These are phyloP conservation scores for Ophion ventricosus DNA, from an alignment of 2,888 invertebrate genomes.

Conservation along the genomic window DNA sequence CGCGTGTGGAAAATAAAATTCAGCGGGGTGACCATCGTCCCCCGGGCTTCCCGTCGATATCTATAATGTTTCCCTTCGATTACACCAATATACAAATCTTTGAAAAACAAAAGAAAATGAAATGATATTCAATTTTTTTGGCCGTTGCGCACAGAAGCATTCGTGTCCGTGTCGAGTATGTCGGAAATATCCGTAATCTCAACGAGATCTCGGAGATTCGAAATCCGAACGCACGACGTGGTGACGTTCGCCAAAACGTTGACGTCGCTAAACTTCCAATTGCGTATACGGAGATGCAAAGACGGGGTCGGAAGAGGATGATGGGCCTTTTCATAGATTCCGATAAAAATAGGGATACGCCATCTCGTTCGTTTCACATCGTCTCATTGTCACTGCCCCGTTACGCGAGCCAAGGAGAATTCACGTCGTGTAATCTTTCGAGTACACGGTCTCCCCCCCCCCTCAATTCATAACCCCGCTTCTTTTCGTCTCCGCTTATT, in stretches of 20 bases:
- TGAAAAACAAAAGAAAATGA: no score
- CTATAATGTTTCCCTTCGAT: no score
- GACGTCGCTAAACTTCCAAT: no score
- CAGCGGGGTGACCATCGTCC: no score
- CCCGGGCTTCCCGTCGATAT: no score
- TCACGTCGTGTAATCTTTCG: conserved; percentile 38
- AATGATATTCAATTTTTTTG: not conserved
- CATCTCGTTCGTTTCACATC: not conserved
- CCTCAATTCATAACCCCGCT: no score
- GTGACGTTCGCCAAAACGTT: no score
- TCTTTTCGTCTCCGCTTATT: not conserved
- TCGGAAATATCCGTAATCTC: conserved; percentile 39
- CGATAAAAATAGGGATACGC: conserved; percentile 29
- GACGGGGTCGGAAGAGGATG: conserved; percentile 1
- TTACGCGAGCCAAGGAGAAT: conserved; percentile 44
- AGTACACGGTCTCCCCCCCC: conserved; percentile 37
- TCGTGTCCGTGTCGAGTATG: conserved; percentile 1
- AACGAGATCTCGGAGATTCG: no score
- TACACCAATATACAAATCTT: no score
- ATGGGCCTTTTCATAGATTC: not conserved
- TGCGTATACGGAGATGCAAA: not conserved
- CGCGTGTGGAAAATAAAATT: no score
- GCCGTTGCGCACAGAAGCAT: conserved; percentile 11
- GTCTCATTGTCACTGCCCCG: not conserved
- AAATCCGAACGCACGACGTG: no score